Percentiles rank a stretch among this genome's conserved stretches.
These are phyloP conservation scores for Heliconius ismenius DNA, from an alignment of 2,888 invertebrate species.

Conservation along the genomic window DNA sequence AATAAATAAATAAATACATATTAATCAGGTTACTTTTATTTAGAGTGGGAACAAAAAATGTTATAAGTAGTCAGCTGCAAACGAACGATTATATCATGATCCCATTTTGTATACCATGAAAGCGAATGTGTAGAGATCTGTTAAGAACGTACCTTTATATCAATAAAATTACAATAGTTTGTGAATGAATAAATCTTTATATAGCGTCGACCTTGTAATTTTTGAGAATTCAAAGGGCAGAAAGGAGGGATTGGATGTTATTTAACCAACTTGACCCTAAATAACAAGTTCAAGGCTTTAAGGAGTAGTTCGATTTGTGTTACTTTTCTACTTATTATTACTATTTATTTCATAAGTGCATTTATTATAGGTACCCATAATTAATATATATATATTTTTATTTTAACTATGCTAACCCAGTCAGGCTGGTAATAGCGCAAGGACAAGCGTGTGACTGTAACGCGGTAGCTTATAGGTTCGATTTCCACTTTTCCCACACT, in stretches of 20 bases:
- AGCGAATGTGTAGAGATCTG: slow-evolving; percentile 26
- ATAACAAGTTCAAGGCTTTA: slow-evolving; percentile 75
- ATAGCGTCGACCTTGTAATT: slow-evolving; percentile 65
- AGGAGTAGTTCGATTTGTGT: slow-evolving; percentile 53
- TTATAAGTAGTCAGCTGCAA: slow-evolving; percentile 30
- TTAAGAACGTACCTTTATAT: slow-evolving; percentile 42
- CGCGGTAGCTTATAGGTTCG: too few species aligned
- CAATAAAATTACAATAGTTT: slow-evolving; percentile 59
- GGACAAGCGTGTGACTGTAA: too few species aligned
- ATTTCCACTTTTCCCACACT: too few species aligned
- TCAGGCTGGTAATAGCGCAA: too few species aligned
- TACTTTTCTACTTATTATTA: background rate
- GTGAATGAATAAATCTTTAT: slow-evolving; percentile 60
- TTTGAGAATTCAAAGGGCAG: slow-evolving; percentile 64
- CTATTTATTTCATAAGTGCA: too few species aligned
- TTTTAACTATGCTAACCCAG: background rate
- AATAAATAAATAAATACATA: background rate
- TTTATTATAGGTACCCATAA: too few species aligned
- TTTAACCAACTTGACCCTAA: slow-evolving; percentile 68
- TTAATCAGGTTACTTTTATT: slow-evolving; percentile 1
- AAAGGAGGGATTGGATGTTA: slow-evolving; percentile 68
- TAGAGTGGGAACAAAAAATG: slow-evolving; percentile 3
- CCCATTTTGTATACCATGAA: slow-evolving; percentile 9
- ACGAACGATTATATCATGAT: slow-evolving; percentile 24
- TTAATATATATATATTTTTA: background rate